Evolutionary conservation across 2,888 invertebrate genomes (phyloP).

Genomic region (Spicauda simplicius): DNA sequence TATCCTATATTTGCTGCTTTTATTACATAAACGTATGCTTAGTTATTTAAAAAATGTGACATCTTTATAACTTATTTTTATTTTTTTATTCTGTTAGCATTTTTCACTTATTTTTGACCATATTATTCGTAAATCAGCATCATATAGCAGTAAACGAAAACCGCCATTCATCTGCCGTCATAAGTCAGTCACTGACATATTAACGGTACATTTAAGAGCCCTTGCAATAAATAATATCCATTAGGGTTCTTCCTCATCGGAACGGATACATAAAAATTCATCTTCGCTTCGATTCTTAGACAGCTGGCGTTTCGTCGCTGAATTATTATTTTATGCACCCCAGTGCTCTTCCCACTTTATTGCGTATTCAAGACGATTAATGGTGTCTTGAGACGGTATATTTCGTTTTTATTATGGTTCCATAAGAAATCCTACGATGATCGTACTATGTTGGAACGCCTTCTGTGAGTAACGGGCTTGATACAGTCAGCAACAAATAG

Average conservation of each 20-base stretch:
- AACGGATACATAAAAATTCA: slow-evolving; percentile 35
- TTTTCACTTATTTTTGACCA: no score
- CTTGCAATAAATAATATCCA: slow-evolving; percentile 26
- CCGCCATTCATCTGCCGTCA: background rate
- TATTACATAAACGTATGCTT: no score
- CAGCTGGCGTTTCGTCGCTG: slow-evolving; percentile 49
- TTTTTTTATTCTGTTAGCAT: no score
- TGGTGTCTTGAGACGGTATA: slow-evolving; percentile 55
- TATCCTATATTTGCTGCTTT: no score
- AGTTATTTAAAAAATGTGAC: no score
- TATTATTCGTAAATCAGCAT: background rate
- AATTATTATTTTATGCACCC: slow-evolving; percentile 74
- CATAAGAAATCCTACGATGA: no score
- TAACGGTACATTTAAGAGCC: slow-evolving; percentile 26
- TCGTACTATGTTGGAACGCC: no score
- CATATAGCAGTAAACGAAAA: background rate
- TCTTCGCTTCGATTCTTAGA: slow-evolving; percentile 24
- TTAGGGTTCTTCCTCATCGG: slow-evolving; percentile 20
- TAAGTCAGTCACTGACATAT: slow-evolving; percentile 30
- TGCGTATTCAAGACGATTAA: slow-evolving; percentile 46
- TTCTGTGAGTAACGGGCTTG: no score
- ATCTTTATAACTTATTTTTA: no score
- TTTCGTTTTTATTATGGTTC: slow-evolving; percentile 43
- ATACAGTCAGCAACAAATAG: no score
- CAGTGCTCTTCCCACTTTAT: slow-evolving; percentile 47